Evolutionary conservation across 2,888 invertebrate species (phyloP), one percentile per base, ranked within the genome.

Genomic region (Luffia ferchaultella): DNA sequence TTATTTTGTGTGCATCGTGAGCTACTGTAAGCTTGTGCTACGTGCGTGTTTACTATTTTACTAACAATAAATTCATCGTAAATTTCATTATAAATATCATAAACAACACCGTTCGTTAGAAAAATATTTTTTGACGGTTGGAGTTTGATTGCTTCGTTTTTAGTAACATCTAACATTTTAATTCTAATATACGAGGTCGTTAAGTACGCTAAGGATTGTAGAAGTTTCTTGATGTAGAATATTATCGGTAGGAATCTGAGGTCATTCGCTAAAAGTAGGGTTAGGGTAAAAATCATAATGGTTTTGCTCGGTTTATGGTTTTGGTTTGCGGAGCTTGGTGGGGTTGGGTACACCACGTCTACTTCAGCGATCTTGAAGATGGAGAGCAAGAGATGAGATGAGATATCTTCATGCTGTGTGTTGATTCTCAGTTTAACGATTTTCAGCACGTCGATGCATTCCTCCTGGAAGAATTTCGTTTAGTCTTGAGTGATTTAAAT

Each of bases 301-400:
- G 20, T 18, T 53, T 60, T 62, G 53, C 62, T 55, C 12, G 82
- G 78, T 51, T 58, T 63, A 57, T 71, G 67, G 54, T 62, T 57
- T 45, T 65, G 62, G 48, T 68, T 71, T 46, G 77, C 75, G 44
- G 88, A 87, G 66, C 87, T 87, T 2, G 87, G 85, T 30, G 90
- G 89, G 1, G 80, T 65, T 18, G 93, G 92, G 75, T 93, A 90
- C 57, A 93, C 90, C 49, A 94, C 91, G 75, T 95, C 94, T 50
- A 95, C 94, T 85, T 95, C 95, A 50, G 95, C 95, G 85, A 95
- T 93, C 85, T 95, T 95, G 85, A 95, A 93, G 73, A 95, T 94
- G 60, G 95, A 95, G 52, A 95, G 87, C 41, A 95, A 86, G 54
- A 93, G 89, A 73, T 95, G 94, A 48, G 94, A 93, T 65, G 92